Evolutionary conservation across 2,797 vertebrate genomes (phyloP).

Genomic region (Liparis tanakae): DNA sequence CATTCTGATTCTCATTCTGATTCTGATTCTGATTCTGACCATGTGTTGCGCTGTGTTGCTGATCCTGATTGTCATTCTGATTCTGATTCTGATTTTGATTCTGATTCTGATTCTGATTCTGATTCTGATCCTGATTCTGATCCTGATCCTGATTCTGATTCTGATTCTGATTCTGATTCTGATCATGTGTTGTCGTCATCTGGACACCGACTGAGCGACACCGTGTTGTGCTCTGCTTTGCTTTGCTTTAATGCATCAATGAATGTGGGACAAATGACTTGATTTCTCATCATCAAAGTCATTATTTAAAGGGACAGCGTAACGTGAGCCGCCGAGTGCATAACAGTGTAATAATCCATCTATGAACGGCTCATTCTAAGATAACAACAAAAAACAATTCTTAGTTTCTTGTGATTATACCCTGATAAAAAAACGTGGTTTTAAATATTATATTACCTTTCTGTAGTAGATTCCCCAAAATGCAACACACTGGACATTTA

Average conservation of each 20-base stretch:
- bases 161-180: too few relatives aligned
- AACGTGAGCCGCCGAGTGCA: neutral
- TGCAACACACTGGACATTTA: neutral
- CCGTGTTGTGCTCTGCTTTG: neutral
- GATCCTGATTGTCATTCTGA: too few relatives aligned
- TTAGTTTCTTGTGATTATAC: neutral
- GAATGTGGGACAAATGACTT: neutral
- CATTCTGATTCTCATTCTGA: too few relatives aligned
- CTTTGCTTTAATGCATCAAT: neutral
- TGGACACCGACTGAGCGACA: neutral
- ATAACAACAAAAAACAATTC: neutral
- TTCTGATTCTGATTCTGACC: too few relatives aligned
- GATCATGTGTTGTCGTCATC: neutral
- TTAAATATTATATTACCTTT: neutral
- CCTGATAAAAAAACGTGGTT: neutral
- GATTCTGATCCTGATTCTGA: too few relatives aligned
- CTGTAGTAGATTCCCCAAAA: neutral
- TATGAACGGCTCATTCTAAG: neutral
- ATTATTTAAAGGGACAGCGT: neutral
- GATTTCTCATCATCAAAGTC: neutral
- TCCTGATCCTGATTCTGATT: too few relatives aligned
- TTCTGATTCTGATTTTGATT: too few relatives aligned
- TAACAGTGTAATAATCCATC: neutral
- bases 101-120: too few relatives aligned
- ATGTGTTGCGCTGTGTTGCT: too few relatives aligned